phyloP scores from a whole-genome alignment of 2,888 invertebrate species.

The Dysmachus trigonus region DNA sequence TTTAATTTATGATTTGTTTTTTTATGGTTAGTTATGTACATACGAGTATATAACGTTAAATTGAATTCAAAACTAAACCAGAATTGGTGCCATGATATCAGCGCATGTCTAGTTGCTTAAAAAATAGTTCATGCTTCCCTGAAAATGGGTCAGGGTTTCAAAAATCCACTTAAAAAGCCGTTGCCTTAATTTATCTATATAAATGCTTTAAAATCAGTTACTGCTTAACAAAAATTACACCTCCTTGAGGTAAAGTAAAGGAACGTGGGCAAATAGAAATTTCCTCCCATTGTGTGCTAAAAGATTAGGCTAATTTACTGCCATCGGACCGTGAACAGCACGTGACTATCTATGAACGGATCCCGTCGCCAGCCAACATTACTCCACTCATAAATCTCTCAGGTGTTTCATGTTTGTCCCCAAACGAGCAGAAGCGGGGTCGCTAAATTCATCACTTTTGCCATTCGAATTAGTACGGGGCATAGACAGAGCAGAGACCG shows the following conservation, averaged over 20 bases:
- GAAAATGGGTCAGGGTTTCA: neutral
- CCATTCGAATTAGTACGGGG: neutral
- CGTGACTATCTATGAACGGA: neutral
- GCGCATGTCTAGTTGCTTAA: neutral
- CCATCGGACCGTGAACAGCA: neutral
- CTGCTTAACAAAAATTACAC: neutral
- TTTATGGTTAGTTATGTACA: too few relatives aligned
- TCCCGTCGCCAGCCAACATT: neutral
- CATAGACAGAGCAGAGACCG: too few relatives aligned
- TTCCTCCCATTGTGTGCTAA: neutral
- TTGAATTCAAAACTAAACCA: neutral
- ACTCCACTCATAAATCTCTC: neutral
- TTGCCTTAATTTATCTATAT: neutral
- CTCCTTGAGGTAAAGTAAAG: neutral
- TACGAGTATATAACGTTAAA: too few relatives aligned
- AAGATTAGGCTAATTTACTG: neutral
- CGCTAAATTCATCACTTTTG: slow-evolving; percentile 18
- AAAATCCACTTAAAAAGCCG: neutral
- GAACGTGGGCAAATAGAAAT: neutral
- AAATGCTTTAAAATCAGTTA: neutral
- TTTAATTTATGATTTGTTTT: too few relatives aligned
- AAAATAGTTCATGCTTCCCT: neutral
- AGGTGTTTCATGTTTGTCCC: neutral
- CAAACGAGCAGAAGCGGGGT: neutral
- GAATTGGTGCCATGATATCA: too few relatives aligned